A percentile compares a stretch with the other conserved stretches of the same genome.
phyloP scores from a whole-genome alignment of 2,888 invertebrate genomes.

The Synanthedon andrenaeformis region DNA sequence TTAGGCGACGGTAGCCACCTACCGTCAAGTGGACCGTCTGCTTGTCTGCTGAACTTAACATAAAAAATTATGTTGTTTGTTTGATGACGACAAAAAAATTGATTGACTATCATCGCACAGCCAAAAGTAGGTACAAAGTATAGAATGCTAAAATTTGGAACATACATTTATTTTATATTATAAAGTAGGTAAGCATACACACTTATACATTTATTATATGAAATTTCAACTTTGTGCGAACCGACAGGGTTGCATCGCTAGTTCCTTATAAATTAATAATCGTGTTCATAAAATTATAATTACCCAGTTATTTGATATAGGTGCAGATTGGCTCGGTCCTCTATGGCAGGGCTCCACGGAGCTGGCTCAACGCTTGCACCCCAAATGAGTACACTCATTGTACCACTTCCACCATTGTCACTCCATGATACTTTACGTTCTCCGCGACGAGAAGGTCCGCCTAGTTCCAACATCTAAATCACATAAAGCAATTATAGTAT shows the following conservation, averaged over 20 bases:
- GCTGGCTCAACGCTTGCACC: slow-evolving; percentile 89
- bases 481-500: neutral
- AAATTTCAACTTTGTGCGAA: slow-evolving; percentile 1
- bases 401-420: slow-evolving; percentile 20
- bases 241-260: too few species aligned
- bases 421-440: slow-evolving; percentile 58
- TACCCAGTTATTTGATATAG: slow-evolving; percentile 81
- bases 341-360: slow-evolving; percentile 92
- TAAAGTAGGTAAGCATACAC: slow-evolving; percentile 4
- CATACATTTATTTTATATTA: too few species aligned
- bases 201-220: too few species aligned
- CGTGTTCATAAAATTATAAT: neutral
- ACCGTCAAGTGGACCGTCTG: too few species aligned
- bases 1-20: too few species aligned
- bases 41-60: too few species aligned
- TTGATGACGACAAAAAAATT: too few species aligned
- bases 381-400: slow-evolving; percentile 79
- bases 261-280: too few species aligned
- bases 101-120: neutral
- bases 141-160: too few species aligned
- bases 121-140: too few species aligned
- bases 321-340: slow-evolving; percentile 90
- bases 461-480: slow-evolving; percentile 58
- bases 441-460: slow-evolving; percentile 51
- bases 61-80: too few species aligned